phyloP scores from a whole-genome alignment of 2,797 vertebrate species.

The Ptychobarbus kaznakovi region DNA sequence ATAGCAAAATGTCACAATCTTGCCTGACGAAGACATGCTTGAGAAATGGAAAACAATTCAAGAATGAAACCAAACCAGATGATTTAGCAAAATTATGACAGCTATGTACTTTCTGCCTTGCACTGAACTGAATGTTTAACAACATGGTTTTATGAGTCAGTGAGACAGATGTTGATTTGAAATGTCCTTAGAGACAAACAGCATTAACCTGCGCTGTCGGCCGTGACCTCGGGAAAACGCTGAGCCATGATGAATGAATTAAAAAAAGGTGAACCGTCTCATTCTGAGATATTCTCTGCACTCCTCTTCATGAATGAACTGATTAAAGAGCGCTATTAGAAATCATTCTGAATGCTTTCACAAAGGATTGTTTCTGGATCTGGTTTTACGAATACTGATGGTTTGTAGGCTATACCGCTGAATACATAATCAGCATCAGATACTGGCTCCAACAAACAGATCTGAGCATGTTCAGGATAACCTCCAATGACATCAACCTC shows the following conservation, averaged over 20 bases:
- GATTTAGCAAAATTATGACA: neutral
- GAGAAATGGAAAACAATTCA: neutral
- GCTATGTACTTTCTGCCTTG: neutral
- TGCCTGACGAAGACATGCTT: neutral
- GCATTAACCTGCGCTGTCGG: neutral
- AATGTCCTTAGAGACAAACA: neutral
- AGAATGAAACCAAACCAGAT: neutral
- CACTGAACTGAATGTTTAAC: neutral
- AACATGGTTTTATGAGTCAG: neutral
- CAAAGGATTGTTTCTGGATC: conserved; percentile 6
- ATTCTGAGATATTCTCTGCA: neutral
- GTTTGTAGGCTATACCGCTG: neutral
- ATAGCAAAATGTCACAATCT: neutral
- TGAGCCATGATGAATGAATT: conserved; percentile 70
- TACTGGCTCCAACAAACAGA: conserved; percentile 38
- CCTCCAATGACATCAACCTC: conserved; percentile 45
- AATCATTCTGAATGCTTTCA: conserved; percentile 11
- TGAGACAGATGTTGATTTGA: neutral
- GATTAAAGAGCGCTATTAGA: neutral
- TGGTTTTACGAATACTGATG: conserved; percentile 16
- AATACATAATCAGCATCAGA: conserved; percentile 31
- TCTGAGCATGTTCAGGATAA: conserved; percentile 48
- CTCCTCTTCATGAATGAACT: neutral
- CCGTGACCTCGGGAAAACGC: conserved; percentile 71
- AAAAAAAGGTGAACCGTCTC: neutral